A percentile compares a stretch with the other conserved stretches of the same genome.
phyloP scores from a whole-genome alignment of 2,888 invertebrate species.

The Acronicta aceris region DNA sequence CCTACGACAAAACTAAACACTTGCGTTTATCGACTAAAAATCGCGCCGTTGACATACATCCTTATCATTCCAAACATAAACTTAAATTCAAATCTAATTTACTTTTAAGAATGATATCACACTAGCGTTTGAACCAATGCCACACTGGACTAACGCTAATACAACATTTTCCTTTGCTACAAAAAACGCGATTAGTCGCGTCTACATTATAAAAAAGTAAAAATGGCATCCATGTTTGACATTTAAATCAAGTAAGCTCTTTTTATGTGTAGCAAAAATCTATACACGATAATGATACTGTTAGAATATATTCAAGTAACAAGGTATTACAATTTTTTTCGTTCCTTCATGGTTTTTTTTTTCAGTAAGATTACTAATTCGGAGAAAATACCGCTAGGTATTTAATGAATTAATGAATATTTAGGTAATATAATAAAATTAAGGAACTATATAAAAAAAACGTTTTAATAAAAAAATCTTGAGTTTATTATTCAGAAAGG shows the following conservation, averaged over 20 bases:
- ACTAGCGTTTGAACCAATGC: constrained; percentile 13
- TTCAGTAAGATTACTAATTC: too few relatives aligned
- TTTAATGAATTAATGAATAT: too few relatives aligned
- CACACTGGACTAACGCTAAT: background rate
- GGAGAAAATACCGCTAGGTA: too few relatives aligned
- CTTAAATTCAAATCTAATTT: constrained; percentile 19
- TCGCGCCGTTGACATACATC: constrained; percentile 17
- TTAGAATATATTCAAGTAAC: constrained; percentile 36
- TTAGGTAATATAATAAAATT: too few relatives aligned
- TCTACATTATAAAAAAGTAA: constrained; percentile 35
- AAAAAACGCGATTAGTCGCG: constrained; percentile 21
- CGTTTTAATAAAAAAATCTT: too few relatives aligned
- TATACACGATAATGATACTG: constrained; percentile 36
- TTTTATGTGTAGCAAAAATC: constrained; percentile 46
- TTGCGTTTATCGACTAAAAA: constrained; percentile 18
- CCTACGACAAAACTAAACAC: background rate
- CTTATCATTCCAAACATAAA: constrained; percentile 26
- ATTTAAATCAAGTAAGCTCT: constrained; percentile 57
- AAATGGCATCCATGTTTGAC: constrained; percentile 52
- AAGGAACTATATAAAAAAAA: too few relatives aligned
- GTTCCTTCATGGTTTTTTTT: background rate
- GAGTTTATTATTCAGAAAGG: too few relatives aligned
- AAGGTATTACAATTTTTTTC: background rate
- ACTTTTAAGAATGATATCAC: constrained; percentile 18
- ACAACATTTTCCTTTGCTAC: constrained; percentile 4